Evolutionary conservation across 1,140 invertebrate species (phyloP).

Genomic region (Bombus impatiens): DNA sequence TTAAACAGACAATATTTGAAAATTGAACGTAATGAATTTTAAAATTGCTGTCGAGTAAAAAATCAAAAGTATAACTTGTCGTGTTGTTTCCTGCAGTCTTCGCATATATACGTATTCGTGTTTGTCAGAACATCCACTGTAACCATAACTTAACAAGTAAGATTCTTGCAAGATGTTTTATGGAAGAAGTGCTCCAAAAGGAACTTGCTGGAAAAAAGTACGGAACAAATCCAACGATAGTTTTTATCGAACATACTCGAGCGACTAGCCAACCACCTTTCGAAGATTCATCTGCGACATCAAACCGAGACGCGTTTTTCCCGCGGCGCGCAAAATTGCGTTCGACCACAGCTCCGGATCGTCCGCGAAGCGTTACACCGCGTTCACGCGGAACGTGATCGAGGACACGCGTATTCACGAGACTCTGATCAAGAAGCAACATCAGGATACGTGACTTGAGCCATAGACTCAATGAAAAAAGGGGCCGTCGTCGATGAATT

Average conservation of each 20-base stretch:
- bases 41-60: too few species aligned
- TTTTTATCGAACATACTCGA: background rate
- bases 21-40: too few species aligned
- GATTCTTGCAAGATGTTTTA: too few species aligned
- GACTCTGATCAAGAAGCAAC: background rate
- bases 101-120: too few species aligned
- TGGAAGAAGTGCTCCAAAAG: too few species aligned
- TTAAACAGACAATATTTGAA: too few species aligned
- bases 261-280: background rate
- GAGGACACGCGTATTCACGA: conserved; percentile 24
- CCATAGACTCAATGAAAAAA: background rate
- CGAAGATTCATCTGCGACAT: background rate
- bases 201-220: background rate
- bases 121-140: too few species aligned
- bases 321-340: background rate
- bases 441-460: conserved; percentile 5
- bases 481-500: background rate
- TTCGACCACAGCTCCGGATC: background rate
- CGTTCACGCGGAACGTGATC: conserved; percentile 19
- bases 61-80: too few species aligned
- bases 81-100: too few species aligned
- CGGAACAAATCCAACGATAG: background rate
- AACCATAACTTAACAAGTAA: too few species aligned
- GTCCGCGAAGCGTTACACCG: background rate
- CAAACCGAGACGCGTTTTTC: too few species aligned